Conservation (phyloP, 2,797 vertebrate species). For the Leptoclinus maculatus region DNA sequence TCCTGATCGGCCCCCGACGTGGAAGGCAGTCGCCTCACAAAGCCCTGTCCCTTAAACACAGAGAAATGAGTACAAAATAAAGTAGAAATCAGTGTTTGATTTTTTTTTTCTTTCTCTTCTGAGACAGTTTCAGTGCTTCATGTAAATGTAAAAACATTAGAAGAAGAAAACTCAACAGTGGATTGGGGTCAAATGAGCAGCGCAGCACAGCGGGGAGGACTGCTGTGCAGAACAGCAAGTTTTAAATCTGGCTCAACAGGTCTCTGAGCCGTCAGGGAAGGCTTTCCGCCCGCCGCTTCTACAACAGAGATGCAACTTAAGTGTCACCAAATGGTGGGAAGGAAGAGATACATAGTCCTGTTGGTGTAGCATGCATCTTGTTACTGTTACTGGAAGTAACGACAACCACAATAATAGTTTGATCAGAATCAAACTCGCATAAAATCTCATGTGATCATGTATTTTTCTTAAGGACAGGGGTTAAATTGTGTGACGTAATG, state of each 20-base stretch:
- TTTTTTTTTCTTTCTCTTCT: constrained; percentile 20
- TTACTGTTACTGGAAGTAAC: neutral
- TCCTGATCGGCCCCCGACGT: constrained; percentile 91
- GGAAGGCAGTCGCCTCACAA: constrained; percentile 83
- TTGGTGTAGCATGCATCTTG: neutral
- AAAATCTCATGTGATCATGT: neutral
- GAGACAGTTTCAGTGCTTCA: constrained; percentile 13
- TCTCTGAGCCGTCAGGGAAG: constrained; percentile 10
- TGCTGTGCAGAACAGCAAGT: constrained; percentile 5
- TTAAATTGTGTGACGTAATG: neutral
- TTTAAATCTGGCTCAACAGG: constrained; percentile 41
- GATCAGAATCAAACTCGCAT: neutral
- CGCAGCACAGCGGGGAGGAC: neutral
- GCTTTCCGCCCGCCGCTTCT: neutral
- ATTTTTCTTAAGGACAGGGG: neutral
- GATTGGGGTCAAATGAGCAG: constrained; percentile 28
- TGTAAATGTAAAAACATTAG: constrained; percentile 37
- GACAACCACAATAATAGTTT: neutral
- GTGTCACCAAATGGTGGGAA: neutral
- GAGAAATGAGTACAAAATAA: constrained; percentile 20
- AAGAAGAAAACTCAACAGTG: neutral
- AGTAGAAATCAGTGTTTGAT: constrained; percentile 25
- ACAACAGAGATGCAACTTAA: constrained; percentile 1
- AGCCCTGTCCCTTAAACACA: constrained; percentile 80
- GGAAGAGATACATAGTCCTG: neutral